Base-by-base conservation (phyloP, 1,140 invertebrate genomes). In the Drosophila erecta region DNA sequence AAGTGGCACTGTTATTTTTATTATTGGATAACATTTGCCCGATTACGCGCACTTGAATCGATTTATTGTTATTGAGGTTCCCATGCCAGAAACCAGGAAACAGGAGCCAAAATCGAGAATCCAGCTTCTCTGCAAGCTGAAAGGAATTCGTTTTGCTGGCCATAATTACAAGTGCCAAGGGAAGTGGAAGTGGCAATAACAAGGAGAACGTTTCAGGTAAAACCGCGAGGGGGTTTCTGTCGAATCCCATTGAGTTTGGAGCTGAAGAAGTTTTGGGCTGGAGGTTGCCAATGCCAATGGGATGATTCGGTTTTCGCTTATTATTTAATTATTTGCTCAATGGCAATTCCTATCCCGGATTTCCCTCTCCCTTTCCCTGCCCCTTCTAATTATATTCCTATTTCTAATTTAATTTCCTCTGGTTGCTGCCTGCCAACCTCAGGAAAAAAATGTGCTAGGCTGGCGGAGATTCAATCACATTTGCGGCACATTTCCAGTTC, bases 241-340 rank as follows among this genome's bases (percentile, higher is more conserved):
- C 44, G 65, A 35, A 11, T 41, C 49, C 38, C 51, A 61, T 67
- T 55, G 14, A 37, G 8, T 59, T 56, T 44, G 71, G 57, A 62
- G 66, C 30, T 37, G 27, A 12, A 24, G 54, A 17, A 30, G 30
- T 30, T 30, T 30, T 30, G 30, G 30, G 7, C 30, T 41, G 40
- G 22, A 49, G 64, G 79, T 81, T 87, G 81, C 78, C 78, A 72
- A 41, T 76, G 79, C 74, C 79, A 79, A 76, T 69, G 74, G 43
- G 49, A 70, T 66, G 66, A 74, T 67, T 75, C 47, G 51, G 67
- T 47, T 58, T 83, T 83, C 47, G 72, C 53, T 89, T 89, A 89
- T 89, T 89, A 89, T 89, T 89, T 89, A 89, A 89, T 89, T 89
- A 89, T 83, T 89, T 84, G 67, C 67, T 80, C 79, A 70, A 80